Base-by-base conservation (phyloP, 2,888 invertebrate genomes). In the Eristalis tenax region DNA sequence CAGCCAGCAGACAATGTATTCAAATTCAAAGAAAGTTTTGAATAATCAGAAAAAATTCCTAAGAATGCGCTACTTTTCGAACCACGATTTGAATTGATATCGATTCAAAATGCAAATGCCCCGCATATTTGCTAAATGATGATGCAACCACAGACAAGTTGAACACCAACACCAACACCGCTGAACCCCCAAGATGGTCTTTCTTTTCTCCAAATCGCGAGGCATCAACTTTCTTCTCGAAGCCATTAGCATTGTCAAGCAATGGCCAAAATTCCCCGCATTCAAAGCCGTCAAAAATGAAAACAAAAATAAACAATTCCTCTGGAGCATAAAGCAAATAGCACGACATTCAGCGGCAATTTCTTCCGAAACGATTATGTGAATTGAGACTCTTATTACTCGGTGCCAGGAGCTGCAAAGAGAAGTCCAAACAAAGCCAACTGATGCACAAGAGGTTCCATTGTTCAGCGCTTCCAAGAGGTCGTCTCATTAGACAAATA, bases 401-500 rank as follows among this genome's bases (percentile, higher is more conserved):
- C 59, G 26, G 26, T 32, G 13, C 15, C 59, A 59, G 59, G 11
- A 59, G 59, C 59, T 50, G 50, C 59, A 23, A 26, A 28, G 15
- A 59, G 26, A 59, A 13, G 13, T 23, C 11, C 59, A 28, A 59
- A 23, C 59, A 59, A 23, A 13, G 23, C 11, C 4, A 10, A 11
- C 11, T 4, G 15, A 18, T 22, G 22, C 23, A 23, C 57, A 57
- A 57, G 15, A 6, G 50, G 18, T 26, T 18, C 43, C 11, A 23
- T 38, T 68, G 56, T 35, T 32, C 22, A 18, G 18, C 50, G 50
- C 1, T 18, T 1, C 50, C 10, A 50, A 50, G 56, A 57, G 56
- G 13, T 32, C 56, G 15, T 32, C 69, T 69, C 69, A 69, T 69
- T 69, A 69, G 56, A 13, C 15, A 18, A 57, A 59, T 23, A 23